Evolutionary conservation across 2,797 vertebrate species (phyloP).

Genomic region (Pempheris klunzingeri): DNA sequence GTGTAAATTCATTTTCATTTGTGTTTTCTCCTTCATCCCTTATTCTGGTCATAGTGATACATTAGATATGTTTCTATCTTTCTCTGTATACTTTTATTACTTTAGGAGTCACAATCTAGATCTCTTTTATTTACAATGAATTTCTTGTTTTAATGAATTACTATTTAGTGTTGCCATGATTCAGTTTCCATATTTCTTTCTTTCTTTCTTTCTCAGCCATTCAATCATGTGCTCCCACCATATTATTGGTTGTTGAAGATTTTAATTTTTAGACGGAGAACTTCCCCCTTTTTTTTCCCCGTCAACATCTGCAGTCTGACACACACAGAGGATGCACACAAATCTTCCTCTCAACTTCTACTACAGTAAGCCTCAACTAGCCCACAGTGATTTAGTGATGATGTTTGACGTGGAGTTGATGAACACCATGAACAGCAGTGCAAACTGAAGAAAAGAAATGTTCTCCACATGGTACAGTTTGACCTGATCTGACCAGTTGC

Average conservation of each 20-base stretch:
- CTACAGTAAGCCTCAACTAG: not conserved
- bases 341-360: not conserved
- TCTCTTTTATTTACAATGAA: not conserved
- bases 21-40: not conserved
- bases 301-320: not conserved
- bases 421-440: constrained; percentile 5
- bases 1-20: not conserved
- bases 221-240: too few species aligned
- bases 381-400: not conserved
- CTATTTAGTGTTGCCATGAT: not conserved
- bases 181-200: not conserved
- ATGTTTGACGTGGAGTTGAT: constrained; percentile 15
- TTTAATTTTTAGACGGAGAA: constrained; percentile 2
- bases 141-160: not conserved
- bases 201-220: not conserved
- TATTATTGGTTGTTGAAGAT: not conserved
- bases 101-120: not conserved
- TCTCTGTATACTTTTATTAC: not conserved
- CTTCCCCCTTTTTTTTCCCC: not conserved
- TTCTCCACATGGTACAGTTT: constrained; percentile 34
- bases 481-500: constrained; percentile 41
- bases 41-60: not conserved
- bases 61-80: not conserved
- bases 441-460: constrained; percentile 36
- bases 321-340: constrained; percentile 11